Percentiles rank a stretch among this genome's conserved stretches.
Evolutionary conservation across 2,888 invertebrate genomes (phyloP).

Genomic region (Phragmatobia fuliginosa): DNA sequence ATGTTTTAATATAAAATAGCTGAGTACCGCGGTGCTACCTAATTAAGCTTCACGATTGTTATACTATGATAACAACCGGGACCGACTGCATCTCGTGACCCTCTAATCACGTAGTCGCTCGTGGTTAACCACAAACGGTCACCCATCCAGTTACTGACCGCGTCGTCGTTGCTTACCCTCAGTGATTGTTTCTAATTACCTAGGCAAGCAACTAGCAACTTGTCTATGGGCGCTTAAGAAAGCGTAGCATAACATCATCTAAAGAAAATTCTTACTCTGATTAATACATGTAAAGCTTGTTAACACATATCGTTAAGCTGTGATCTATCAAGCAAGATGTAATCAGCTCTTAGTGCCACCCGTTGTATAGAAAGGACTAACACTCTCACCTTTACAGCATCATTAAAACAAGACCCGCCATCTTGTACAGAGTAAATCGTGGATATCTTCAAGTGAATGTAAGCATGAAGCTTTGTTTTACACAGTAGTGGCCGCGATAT

Average conservation of each 20-base stretch:
- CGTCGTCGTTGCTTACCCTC: too few species aligned
- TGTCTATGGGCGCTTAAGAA: too few species aligned
- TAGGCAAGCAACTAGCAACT: too few species aligned
- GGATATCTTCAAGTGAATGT: conserved; percentile 22
- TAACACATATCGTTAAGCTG: neutral
- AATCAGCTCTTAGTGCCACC: neutral
- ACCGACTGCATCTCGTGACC: too few species aligned
- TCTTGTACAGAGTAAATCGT: conserved; percentile 21
- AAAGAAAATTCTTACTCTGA: neutral
- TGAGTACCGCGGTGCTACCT: too few species aligned
- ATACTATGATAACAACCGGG: too few species aligned
- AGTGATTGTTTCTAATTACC: too few species aligned
- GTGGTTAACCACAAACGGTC: too few species aligned
- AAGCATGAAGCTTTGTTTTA: conserved; percentile 22
- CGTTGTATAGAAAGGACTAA: neutral
- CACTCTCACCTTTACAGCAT: neutral
- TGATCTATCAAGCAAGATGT: neutral
- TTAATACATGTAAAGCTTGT: neutral
- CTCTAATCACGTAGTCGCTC: too few species aligned
- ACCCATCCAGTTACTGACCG: too few species aligned
- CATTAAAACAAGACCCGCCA: neutral
- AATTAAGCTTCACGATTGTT: too few species aligned
- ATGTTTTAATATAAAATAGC: neutral
- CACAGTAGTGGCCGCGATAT: conserved; percentile 3
- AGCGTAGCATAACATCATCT: neutral